These are phyloP conservation scores for Pipa parva DNA, from an alignment of 2,113 vertebrate genomes.

Conservation along the genomic window DNA sequence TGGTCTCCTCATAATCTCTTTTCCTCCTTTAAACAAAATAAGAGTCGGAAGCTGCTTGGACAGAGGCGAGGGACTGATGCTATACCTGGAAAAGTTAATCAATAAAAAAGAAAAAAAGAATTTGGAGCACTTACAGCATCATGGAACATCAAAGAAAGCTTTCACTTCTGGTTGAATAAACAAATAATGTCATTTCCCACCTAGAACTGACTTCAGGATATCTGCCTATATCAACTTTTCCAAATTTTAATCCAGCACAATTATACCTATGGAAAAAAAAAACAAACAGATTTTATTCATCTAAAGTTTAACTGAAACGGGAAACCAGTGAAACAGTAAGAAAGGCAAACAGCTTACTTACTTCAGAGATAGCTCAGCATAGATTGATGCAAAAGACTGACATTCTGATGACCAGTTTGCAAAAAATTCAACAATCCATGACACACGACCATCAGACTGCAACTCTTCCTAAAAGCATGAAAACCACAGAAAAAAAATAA, in stretches of 20 bases:
- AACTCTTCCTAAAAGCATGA: conserved; percentile 76
- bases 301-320: accelerated
- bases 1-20: conserved; percentile 80
- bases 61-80: conserved; percentile 84
- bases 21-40: conserved; percentile 82
- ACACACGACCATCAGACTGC: conserved; percentile 74
- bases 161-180: no score
- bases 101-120: no score
- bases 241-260: conserved; percentile 82
- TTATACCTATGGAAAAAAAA: conserved; percentile 72
- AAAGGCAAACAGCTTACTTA: no score
- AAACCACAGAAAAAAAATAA: accelerated
- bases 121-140: neutral
- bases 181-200: conserved; percentile 57
- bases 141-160: no score
- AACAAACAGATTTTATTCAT: neutral
- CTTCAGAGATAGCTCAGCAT: conserved; percentile 89
- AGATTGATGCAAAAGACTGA: conserved; percentile 88
- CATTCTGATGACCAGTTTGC: conserved; percentile 95
- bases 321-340: accelerated
- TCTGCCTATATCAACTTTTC: conserved; percentile 89
- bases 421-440: conserved; percentile 93
- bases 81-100: conserved; percentile 79
- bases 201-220: conserved; percentile 79
- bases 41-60: conserved; percentile 90